These are phyloP conservation scores for Tringa solitaria DNA, from an alignment of 2,113 vertebrate genomes.

Conservation along the genomic window DNA sequence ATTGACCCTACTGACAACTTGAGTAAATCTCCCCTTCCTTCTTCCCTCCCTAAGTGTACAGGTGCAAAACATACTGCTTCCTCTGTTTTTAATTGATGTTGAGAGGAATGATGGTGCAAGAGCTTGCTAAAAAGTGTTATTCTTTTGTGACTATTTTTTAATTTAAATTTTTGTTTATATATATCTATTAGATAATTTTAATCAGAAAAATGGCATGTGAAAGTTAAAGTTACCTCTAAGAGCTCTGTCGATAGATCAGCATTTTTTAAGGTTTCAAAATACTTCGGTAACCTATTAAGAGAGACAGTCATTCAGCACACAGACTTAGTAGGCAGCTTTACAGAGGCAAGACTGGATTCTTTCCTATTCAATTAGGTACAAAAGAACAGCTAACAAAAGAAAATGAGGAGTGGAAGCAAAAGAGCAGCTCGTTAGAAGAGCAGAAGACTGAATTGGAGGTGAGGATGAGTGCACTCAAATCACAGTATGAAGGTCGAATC, in stretches of 20 bases:
- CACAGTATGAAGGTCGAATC: constrained; percentile 93
- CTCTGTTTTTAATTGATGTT: not conserved
- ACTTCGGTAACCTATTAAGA: not conserved
- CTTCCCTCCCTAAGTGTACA: not conserved
- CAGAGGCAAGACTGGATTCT: not conserved
- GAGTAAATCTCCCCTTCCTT: not conserved
- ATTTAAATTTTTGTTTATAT: not conserved
- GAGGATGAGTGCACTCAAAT: constrained; percentile 91
- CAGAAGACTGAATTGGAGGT: constrained; percentile 93
- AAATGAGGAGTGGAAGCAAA: constrained; percentile 90
- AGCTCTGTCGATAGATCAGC: not conserved
- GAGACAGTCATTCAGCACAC: not conserved
- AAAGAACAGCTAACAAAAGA: constrained; percentile 91
- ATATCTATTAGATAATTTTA: not conserved
- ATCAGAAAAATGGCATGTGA: not conserved
- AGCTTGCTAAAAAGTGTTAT: not conserved
- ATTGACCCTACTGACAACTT: not conserved
- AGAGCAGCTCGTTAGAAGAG: constrained; percentile 75
- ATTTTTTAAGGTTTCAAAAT: not conserved
- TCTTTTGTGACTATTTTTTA: not conserved
- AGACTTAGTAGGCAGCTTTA: not conserved
- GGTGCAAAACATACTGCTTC: not conserved
- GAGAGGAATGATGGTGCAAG: not conserved
- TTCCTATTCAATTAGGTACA: constrained; percentile 65
- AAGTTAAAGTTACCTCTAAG: not conserved